A percentile compares a stretch with the other conserved stretches of the same genome.
phyloP scores from a whole-genome alignment of 1,140 invertebrate genomes.

The Euborellia annulipes region DNA sequence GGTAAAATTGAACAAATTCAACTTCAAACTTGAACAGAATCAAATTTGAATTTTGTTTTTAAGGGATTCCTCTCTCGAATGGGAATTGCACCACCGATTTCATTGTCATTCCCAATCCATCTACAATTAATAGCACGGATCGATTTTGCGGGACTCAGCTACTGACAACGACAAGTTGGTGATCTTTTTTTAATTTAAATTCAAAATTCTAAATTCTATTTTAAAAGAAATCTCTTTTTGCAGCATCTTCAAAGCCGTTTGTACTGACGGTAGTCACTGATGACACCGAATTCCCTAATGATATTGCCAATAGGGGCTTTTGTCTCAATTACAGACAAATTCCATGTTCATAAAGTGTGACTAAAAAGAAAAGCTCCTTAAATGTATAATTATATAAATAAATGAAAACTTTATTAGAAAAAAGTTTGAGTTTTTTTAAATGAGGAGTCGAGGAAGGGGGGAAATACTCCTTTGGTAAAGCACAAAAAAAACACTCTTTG shows the following conservation, averaged over 20 bases:
- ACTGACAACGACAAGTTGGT: conserved; percentile 43
- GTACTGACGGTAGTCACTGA: conserved; percentile 54
- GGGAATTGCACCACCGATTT: conserved; percentile 48
- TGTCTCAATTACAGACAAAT: conserved; percentile 47
- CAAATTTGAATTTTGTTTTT: neutral
- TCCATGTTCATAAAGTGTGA: conserved; percentile 32
- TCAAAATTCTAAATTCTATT: conserved; percentile 4
- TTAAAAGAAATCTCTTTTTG: conserved; percentile 19
- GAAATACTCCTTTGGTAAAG: no score
- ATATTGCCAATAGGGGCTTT: conserved; percentile 17
- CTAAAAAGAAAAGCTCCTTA: no score
- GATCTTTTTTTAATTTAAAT: conserved; percentile 9
- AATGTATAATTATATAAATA: no score
- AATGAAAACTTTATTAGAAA: no score
- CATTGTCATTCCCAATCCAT: conserved; percentile 53
- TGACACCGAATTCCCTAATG: conserved; percentile 29
- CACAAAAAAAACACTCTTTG: no score
- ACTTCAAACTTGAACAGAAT: neutral
- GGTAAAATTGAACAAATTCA: neutral
- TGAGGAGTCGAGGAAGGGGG: no score
- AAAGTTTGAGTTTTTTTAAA: no score
- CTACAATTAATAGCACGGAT: conserved; percentile 32
- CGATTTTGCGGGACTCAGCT: conserved; percentile 59
- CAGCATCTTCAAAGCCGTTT: conserved; percentile 48
- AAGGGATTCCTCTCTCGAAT: conserved; percentile 23